phyloP scores from a whole-genome alignment of 2,113 vertebrate genomes.

The Charina bottae region DNA sequence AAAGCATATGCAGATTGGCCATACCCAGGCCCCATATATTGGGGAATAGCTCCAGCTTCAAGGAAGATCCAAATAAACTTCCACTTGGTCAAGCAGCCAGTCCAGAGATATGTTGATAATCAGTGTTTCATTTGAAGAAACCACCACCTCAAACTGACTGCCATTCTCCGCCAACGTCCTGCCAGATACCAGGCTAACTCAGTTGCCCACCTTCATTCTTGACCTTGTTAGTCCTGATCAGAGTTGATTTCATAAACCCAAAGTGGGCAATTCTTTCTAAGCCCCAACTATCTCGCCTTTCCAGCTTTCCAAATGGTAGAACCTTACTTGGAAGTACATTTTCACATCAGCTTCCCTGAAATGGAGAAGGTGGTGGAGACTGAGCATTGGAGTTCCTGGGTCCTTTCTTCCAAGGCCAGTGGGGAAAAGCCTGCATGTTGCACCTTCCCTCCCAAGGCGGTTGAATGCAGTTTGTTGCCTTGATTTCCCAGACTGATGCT shows the following conservation, averaged over 20 bases:
- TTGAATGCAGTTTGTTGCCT: background rate
- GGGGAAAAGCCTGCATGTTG: background rate
- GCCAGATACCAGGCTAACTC: background rate
- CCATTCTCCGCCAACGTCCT: background rate
- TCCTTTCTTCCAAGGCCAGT: background rate
- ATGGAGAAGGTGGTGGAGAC: background rate
- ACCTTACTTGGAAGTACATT: background rate
- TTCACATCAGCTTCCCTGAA: background rate
- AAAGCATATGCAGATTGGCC: background rate
- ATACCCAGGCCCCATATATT: background rate
- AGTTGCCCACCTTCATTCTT: background rate
- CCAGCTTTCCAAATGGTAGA: too few species aligned
- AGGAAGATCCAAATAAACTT: background rate
- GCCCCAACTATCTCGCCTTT: background rate
- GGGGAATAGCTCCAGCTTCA: background rate
- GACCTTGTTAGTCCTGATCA: background rate
- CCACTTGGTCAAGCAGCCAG: background rate
- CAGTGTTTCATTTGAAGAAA: background rate
- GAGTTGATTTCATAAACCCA: background rate
- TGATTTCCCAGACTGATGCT: constrained; percentile 16
- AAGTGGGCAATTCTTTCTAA: background rate
- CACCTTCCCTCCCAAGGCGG: background rate
- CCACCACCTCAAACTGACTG: background rate
- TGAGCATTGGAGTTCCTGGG: background rate
- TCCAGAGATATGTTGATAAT: background rate